Evolutionary conservation across 2,797 vertebrate species (phyloP).

Genomic region (Melopsittacus undulatus): DNA sequence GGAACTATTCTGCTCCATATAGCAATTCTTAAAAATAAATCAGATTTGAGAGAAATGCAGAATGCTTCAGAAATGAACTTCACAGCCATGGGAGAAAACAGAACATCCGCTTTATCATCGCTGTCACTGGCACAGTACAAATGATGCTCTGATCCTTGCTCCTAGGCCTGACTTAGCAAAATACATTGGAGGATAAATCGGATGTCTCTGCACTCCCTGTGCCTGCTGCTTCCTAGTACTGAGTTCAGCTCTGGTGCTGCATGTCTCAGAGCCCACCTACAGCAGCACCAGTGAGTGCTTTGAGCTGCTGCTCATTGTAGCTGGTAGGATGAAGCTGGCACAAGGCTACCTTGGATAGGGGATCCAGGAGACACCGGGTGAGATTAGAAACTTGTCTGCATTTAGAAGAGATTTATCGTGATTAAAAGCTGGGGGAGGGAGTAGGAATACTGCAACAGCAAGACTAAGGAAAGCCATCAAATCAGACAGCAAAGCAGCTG

Average conservation of each 20-base stretch:
- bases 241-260: not conserved
- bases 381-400: constrained; percentile 35
- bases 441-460: not conserved
- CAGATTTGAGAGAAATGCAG: not conserved
- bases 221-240: constrained; percentile 46
- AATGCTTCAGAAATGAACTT: not conserved
- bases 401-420: constrained; percentile 31
- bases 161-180: constrained; percentile 36
- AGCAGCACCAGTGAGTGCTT: constrained; percentile 6
- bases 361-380: constrained; percentile 16
- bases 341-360: not conserved
- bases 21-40: not conserved
- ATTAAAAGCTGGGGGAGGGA: not conserved
- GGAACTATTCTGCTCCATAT: not conserved
- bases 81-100: not conserved
- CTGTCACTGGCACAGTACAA: not conserved
- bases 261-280: constrained; percentile 3
- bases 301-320: constrained; percentile 8
- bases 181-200: not conserved
- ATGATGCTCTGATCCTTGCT: not conserved
- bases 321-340: not conserved
- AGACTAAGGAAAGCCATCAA: not conserved
- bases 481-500: not conserved
- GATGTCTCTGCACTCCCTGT: constrained; percentile 21
- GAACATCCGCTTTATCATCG: not conserved